Evolutionary conservation across 1,140 invertebrate genomes (phyloP).

Genomic region (Nymphalis io): DNA sequence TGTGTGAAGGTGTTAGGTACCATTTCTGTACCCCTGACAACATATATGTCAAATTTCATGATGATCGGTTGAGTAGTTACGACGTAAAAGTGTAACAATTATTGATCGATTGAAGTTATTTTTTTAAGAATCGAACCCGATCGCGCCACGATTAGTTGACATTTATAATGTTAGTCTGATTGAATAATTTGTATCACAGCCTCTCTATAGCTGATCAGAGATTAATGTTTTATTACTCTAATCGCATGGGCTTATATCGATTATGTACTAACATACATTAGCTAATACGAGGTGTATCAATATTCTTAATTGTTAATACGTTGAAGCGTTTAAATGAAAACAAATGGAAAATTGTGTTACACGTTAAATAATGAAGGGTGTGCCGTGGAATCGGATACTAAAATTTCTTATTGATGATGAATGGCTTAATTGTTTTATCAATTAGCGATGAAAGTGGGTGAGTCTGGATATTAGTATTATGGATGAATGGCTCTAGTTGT

Average conservation of each 20-base stretch:
- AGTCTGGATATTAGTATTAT: constrained; percentile 25
- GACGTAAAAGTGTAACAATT: too few species aligned
- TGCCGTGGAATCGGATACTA: constrained; percentile 69
- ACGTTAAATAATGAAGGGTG: constrained; percentile 55
- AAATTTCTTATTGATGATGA: constrained; percentile 74
- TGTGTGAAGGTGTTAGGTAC: too few species aligned
- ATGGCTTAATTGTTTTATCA: constrained; percentile 75
- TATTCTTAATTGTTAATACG: neutral
- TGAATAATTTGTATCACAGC: too few species aligned
- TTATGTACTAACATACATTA: neutral
- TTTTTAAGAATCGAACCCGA: too few species aligned
- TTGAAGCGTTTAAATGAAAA: constrained; percentile 23
- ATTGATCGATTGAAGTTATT: too few species aligned
- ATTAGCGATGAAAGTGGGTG: constrained; percentile 54
- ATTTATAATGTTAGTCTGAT: too few species aligned
- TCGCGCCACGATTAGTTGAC: too few species aligned
- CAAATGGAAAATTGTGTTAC: constrained; percentile 44
- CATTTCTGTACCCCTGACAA: too few species aligned
- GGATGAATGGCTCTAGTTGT: neutral
- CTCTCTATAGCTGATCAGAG: too few species aligned
- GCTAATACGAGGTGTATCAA: neutral
- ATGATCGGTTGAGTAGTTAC: too few species aligned
- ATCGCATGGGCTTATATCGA: neutral
- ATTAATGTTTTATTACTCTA: neutral
- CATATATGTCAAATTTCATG: too few species aligned